phyloP scores from a whole-genome alignment of 2,113 vertebrate species.

The Rhinichthys klamathensis region DNA sequence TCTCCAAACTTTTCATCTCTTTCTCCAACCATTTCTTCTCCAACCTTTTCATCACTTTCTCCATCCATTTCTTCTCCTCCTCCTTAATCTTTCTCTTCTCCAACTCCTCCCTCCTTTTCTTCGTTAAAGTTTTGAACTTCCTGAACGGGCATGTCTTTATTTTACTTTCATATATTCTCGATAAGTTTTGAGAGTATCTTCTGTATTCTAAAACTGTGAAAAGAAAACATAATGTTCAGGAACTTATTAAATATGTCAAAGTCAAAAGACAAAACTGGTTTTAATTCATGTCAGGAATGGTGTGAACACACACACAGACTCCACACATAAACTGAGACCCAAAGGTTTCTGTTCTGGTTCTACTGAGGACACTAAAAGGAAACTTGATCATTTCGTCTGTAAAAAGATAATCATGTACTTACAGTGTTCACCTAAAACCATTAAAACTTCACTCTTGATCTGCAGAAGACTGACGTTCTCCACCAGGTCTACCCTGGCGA shows the following conservation, averaged over 20 bases:
- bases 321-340: not conserved
- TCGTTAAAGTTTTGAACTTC: no score
- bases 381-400: not conserved
- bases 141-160: not conserved
- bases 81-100: no score
- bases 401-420: slow-evolving; percentile 30
- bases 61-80: not conserved
- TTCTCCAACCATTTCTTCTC: not conserved
- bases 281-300: not conserved
- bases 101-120: not conserved
- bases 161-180: not conserved
- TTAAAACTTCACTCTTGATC: slow-evolving; percentile 78
- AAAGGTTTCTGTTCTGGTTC: not conserved
- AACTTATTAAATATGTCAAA: no score
- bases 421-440: slow-evolving; percentile 79
- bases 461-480: slow-evolving; percentile 70
- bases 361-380: not conserved
- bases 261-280: not conserved
- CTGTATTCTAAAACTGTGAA: not conserved
- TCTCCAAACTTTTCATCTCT: no score
- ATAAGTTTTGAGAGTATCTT: not conserved
- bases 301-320: not conserved
- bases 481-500: slow-evolving; percentile 75
- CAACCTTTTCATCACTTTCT: no score
- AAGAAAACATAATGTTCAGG: not conserved